Evolutionary conservation across 2,113 vertebrate species (phyloP).

Genomic region (Crotalus horridus): DNA sequence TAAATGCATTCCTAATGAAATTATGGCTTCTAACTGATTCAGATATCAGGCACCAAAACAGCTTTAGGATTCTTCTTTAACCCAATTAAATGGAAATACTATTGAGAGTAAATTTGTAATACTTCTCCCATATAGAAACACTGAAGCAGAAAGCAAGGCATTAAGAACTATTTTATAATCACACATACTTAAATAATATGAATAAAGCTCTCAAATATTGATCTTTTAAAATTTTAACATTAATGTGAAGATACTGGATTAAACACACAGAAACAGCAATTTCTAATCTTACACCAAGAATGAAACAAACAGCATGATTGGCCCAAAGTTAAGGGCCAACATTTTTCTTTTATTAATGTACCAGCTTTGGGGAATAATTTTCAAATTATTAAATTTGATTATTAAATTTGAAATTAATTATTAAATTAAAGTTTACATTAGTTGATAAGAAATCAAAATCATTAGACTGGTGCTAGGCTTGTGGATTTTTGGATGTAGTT

Average conservation of each 20-base stretch:
- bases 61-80: not conserved
- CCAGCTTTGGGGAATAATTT: not conserved
- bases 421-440: not conserved
- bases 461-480: not conserved
- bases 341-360: not conserved
- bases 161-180: not conserved
- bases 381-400: no score
- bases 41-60: not conserved
- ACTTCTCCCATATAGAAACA: not conserved
- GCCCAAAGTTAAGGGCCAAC: no score
- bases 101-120: not conserved
- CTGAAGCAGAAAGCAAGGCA: not conserved
- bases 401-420: no score
- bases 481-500: not conserved
- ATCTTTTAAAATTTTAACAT: not conserved
- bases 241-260: not conserved
- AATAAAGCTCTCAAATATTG: not conserved
- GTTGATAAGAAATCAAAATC: not conserved
- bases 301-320: not conserved
- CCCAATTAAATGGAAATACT: not conserved
- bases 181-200: not conserved
- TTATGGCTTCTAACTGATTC: not conserved
- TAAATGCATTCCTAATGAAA: not conserved
- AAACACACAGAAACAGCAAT: not conserved
- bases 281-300: not conserved